A percentile compares a stretch with the other conserved stretches of the same genome.
These are phyloP conservation scores for Aleadryas rufinucha DNA, from an alignment of 2,113 vertebrate genomes.

Conservation along the genomic window DNA sequence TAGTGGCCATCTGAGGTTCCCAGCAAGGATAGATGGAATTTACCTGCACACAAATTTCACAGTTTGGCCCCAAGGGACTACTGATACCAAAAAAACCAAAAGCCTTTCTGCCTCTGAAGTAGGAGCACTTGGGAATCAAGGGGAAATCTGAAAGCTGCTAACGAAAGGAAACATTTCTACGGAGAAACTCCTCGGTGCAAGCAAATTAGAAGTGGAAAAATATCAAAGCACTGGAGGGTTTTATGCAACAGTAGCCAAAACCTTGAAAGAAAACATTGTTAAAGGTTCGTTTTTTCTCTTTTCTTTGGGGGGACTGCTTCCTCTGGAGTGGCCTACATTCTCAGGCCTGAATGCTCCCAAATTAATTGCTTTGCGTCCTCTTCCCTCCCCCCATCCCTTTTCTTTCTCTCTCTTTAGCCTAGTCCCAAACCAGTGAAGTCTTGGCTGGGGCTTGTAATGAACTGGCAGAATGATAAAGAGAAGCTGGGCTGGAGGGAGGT, in stretches of 20 bases:
- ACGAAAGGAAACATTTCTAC: not conserved
- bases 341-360: slow-evolving; percentile 66
- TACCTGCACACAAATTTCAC: not conserved
- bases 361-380: slow-evolving; percentile 81
- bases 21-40: not conserved
- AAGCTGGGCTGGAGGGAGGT: slow-evolving; percentile 20
- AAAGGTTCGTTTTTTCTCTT: slow-evolving; percentile 66
- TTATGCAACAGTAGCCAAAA: slow-evolving; percentile 54
- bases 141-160: slow-evolving; percentile 20
- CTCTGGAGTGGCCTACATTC: slow-evolving; percentile 60
- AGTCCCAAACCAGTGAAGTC: not conserved
- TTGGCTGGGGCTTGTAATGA: slow-evolving; percentile 67
- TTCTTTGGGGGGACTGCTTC: not conserved
- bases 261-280: slow-evolving; percentile 58
- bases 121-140: not conserved
- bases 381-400: slow-evolving; percentile 13
- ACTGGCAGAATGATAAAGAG: slow-evolving; percentile 74
- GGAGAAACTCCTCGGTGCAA: not conserved
- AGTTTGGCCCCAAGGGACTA: not conserved
- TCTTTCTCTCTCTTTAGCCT: slow-evolving; percentile 33
- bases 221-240: slow-evolving; percentile 45
- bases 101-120: not conserved
- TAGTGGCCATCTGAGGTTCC: accelerated
- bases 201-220: slow-evolving; percentile 44
- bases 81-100: not conserved